phyloP scores from a whole-genome alignment of 2,888 invertebrate species.

The Dichetophora obliterata region DNA sequence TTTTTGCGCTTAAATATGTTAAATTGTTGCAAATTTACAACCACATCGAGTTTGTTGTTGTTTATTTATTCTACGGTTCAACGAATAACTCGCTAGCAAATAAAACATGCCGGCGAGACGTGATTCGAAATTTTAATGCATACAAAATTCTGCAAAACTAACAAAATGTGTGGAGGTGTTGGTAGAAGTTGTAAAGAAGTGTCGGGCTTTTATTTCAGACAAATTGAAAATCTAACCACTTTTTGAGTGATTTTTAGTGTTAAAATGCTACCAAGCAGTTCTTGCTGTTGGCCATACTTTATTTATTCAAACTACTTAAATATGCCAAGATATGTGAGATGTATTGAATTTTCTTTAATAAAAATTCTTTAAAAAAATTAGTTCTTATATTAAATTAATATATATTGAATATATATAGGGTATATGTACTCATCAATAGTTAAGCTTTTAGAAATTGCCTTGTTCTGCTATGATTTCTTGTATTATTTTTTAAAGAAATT shows the following conservation, averaged over 20 bases:
- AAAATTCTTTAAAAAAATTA: too few relatives aligned
- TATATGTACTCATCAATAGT: too few relatives aligned
- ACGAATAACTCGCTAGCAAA: neutral
- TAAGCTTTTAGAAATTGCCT: too few relatives aligned
- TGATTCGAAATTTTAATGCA: slow-evolving; percentile 4
- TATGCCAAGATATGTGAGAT: too few relatives aligned
- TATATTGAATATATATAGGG: too few relatives aligned
- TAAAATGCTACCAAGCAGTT: neutral
- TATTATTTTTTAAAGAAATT: too few relatives aligned
- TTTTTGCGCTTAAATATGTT: neutral
- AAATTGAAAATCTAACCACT: slow-evolving; percentile 9
- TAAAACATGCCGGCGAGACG: slow-evolving; percentile 1
- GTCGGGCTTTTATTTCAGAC: neutral
- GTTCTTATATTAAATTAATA: too few relatives aligned
- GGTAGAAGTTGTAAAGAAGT: too few relatives aligned
- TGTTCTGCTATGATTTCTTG: too few relatives aligned
- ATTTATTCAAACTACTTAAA: too few relatives aligned
- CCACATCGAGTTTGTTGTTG: neutral
- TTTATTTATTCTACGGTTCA: neutral
- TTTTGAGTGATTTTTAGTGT: neutral
- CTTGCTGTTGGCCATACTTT: too few relatives aligned
- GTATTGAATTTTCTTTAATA: too few relatives aligned
- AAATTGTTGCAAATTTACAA: slow-evolving; percentile 15
- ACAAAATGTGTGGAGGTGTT: neutral
- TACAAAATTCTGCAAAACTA: neutral